A percentile compares a stretch with the other conserved stretches of the same genome.
Conservation (phyloP, 2,888 invertebrate genomes). For the Plutella xylostella region DNA sequence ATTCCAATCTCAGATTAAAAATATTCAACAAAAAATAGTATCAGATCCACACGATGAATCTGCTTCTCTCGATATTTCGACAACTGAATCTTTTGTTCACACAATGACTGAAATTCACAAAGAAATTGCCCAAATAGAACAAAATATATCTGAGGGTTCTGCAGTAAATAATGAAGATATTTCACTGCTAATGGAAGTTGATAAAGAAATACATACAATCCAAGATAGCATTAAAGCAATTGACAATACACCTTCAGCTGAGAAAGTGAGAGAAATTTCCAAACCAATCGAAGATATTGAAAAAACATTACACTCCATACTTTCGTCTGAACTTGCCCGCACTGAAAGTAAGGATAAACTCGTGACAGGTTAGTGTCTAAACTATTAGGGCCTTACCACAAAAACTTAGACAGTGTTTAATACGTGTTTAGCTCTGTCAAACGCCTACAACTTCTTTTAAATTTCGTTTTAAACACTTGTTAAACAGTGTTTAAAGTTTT, state of each 20-base stretch:
- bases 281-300: constrained; percentile 40
- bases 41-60: constrained; percentile 35
- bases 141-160: constrained; percentile 29
- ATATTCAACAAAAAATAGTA: constrained; percentile 40
- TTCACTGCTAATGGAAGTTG: constrained; percentile 37
- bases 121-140: constrained; percentile 33
- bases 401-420: too few relatives aligned
- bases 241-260: constrained; percentile 27
- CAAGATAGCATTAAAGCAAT: constrained; percentile 41
- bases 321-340: constrained; percentile 25
- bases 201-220: constrained; percentile 42
- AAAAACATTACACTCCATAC: constrained; percentile 30
- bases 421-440: too few relatives aligned
- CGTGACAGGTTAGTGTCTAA: constrained; percentile 35
- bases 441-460: too few relatives aligned
- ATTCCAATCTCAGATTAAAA: constrained; percentile 38
- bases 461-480: too few relatives aligned
- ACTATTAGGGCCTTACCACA: too few relatives aligned
- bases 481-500: too few relatives aligned
- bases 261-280: constrained; percentile 29
- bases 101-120: constrained; percentile 44
- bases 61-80: constrained; percentile 35
- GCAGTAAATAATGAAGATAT: constrained; percentile 31
- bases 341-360: constrained; percentile 21
- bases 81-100: constrained; percentile 44